Percentiles rank a stretch among this genome's conserved stretches.
These are phyloP conservation scores for Gymnogyps californianus DNA, from an alignment of 2,113 vertebrate species.

Conservation along the genomic window DNA sequence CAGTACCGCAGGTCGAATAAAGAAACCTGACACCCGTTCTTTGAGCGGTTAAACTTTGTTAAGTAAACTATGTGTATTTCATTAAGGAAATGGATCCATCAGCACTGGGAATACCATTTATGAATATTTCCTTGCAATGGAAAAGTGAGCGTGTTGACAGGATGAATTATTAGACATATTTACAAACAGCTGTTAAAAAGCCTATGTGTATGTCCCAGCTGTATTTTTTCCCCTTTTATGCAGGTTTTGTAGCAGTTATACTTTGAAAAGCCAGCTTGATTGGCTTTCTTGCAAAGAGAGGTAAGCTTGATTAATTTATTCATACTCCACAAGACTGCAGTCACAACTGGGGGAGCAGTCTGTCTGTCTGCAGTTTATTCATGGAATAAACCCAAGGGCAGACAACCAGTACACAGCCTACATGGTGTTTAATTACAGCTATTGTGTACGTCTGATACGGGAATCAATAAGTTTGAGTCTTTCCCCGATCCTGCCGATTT, in stretches of 20 bases:
- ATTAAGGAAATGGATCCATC: slow-evolving; percentile 71
- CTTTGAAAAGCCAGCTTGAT: background rate
- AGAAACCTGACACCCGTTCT: slow-evolving; percentile 66
- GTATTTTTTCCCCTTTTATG: background rate
- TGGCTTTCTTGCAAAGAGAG: background rate
- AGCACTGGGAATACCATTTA: slow-evolving; percentile 23
- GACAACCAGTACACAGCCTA: background rate
- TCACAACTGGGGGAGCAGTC: background rate
- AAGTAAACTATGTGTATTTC: slow-evolving; percentile 68
- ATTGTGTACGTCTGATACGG: background rate
- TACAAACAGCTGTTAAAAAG: slow-evolving; percentile 62
- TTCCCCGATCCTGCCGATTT: background rate
- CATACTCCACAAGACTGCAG: background rate
- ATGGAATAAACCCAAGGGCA: background rate
- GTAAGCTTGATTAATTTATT: slow-evolving; percentile 21
- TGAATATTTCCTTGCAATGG: slow-evolving; percentile 32
- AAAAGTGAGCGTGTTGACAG: slow-evolving; percentile 29
- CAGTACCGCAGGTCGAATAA: slow-evolving; percentile 29
- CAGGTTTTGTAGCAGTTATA: background rate
- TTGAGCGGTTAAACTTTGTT: slow-evolving; percentile 69
- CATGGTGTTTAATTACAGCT: background rate
- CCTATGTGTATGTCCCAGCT: background rate
- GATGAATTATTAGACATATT: slow-evolving; percentile 59
- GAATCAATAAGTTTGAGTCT: background rate
- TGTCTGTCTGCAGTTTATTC: background rate